Conservation (phyloP, 2,113 vertebrate species). For the Excalfactoria chinensis region DNA sequence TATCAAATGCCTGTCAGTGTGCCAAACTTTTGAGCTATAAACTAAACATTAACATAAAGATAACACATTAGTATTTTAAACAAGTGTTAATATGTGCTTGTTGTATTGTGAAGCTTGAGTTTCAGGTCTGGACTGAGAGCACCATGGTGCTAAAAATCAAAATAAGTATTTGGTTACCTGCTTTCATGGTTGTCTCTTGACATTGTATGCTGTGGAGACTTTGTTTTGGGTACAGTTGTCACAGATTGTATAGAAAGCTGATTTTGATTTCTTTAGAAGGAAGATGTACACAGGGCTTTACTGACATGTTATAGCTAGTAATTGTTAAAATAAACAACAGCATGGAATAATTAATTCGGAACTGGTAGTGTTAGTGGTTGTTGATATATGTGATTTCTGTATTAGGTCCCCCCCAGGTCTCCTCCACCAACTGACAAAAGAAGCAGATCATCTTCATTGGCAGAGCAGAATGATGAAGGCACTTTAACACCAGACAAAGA, state of each 20-base stretch:
- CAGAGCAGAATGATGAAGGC: conserved; percentile 81
- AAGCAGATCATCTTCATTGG: conserved; percentile 74
- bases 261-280: background rate
- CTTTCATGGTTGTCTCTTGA: background rate
- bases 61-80: background rate
- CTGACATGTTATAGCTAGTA: background rate
- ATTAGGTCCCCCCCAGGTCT: conserved; percentile 63
- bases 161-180: background rate
- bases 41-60: no score
- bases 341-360: background rate
- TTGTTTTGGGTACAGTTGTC: background rate
- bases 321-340: background rate
- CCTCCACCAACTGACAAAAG: conserved; percentile 45
- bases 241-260: fast-evolving
- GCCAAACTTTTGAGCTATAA: background rate
- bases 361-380: background rate
- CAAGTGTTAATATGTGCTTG: background rate
- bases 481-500: conserved; percentile 84
- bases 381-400: conserved; percentile 34
- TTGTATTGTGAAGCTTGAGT: background rate
- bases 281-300: background rate
- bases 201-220: background rate
- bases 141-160: background rate
- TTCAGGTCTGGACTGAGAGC: background rate
- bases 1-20: background rate